Conservation (phyloP, 2,113 vertebrate species). For the Saguinus midas region DNA sequence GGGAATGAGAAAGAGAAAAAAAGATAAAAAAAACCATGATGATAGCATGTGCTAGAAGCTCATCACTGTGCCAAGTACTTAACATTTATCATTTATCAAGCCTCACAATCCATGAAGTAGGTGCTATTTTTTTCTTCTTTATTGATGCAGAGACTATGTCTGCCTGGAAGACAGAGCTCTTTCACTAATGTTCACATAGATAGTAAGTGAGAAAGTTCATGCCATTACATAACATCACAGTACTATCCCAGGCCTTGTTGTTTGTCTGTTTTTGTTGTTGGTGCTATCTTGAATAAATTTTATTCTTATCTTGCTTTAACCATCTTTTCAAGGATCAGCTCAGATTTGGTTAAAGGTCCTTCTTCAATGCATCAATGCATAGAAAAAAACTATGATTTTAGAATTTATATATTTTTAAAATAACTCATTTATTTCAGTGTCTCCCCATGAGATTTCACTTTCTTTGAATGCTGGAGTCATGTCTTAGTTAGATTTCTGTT, state of each 20-base stretch:
- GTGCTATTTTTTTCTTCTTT: neutral
- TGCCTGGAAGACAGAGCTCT: neutral
- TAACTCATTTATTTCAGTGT: neutral
- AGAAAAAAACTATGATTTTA: neutral
- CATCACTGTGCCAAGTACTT: neutral
- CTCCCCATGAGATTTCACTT: neutral
- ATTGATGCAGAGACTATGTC: neutral
- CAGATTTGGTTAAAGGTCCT: neutral
- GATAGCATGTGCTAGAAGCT: neutral
- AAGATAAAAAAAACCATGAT: neutral
- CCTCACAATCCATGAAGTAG: neutral
- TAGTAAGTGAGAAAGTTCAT: neutral
- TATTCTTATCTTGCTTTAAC: neutral
- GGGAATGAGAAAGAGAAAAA: neutral
- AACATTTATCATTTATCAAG: neutral
- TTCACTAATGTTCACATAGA: neutral
- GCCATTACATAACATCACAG: neutral
- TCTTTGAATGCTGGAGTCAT: neutral
- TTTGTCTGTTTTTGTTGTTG: neutral
- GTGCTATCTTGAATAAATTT: neutral
- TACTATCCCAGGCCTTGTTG: neutral
- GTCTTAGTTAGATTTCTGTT: neutral
- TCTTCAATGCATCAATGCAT: neutral
- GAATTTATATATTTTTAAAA: neutral
- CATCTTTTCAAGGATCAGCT: neutral